phyloP scores from a whole-genome alignment of 2,113 vertebrate species.

The Polypterus bichir region DNA sequence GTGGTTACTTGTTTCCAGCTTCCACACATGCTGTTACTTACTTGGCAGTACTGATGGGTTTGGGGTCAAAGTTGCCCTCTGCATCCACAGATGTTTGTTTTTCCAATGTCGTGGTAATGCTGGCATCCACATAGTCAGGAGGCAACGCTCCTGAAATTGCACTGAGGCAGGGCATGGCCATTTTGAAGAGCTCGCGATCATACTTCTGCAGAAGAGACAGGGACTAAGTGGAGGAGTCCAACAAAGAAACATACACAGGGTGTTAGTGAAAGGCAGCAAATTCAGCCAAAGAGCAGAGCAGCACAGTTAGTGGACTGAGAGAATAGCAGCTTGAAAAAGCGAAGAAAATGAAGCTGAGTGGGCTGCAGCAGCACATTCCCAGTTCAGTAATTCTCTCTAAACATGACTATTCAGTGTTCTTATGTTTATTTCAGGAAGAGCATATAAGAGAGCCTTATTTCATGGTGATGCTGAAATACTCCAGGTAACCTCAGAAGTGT shows the following conservation, averaged over 20 bases:
- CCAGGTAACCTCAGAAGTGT: too few relatives aligned
- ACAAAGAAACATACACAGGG: constrained; percentile 41
- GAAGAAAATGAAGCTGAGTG: too few relatives aligned
- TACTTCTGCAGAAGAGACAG: constrained; percentile 71
- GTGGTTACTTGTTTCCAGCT: not conserved
- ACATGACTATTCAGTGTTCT: too few relatives aligned
- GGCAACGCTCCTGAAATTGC: constrained; percentile 88
- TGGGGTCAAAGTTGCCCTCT: constrained; percentile 95
- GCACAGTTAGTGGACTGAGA: too few relatives aligned
- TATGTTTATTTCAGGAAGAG: too few relatives aligned
- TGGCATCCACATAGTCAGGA: constrained; percentile 84
- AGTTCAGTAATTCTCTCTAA: too few relatives aligned
- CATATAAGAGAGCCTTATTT: too few relatives aligned
- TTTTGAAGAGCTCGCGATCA: constrained; percentile 87
- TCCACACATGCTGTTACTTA: constrained; percentile 40
- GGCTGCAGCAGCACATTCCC: too few relatives aligned
- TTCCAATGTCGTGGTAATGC: constrained; percentile 66
- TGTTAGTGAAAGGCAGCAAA: constrained; percentile 26
- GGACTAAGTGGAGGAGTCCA: constrained; percentile 47
- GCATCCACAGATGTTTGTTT: constrained; percentile 77
- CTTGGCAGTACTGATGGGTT: constrained; percentile 84
- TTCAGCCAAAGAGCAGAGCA: constrained; percentile 12
- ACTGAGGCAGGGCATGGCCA: constrained; percentile 94
- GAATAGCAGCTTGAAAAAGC: constrained; percentile 9
- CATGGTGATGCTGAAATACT: too few relatives aligned